Evolutionary conservation across 2,113 vertebrate species (phyloP).

Genomic region (Crocuta crocuta): DNA sequence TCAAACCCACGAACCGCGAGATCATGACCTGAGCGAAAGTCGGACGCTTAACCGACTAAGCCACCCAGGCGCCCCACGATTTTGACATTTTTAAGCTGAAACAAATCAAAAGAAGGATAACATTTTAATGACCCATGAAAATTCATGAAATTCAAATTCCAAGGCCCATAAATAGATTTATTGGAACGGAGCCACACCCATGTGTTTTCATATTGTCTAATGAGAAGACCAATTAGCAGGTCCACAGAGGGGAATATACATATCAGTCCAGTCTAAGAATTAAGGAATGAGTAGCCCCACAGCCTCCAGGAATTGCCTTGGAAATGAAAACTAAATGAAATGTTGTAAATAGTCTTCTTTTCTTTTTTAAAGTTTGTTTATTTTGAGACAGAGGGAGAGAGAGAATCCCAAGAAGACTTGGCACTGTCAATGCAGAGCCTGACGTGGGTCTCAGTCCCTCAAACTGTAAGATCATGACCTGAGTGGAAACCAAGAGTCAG

Average conservation of each 20-base stretch:
- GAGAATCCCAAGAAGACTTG: no score
- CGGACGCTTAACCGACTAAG: no score
- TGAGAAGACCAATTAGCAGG: background rate
- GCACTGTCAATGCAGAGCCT: no score
- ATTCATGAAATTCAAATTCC: constrained; percentile 38
- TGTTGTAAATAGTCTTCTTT: background rate
- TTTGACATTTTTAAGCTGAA: background rate
- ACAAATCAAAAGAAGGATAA: background rate
- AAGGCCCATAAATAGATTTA: background rate
- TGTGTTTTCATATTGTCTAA: constrained; percentile 37
- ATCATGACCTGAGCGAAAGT: no score
- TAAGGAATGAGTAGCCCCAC: background rate
- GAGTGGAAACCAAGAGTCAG: no score
- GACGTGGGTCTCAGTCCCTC: no score
- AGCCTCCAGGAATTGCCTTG: background rate
- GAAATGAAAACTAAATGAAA: constrained; percentile 39
- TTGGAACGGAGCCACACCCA: background rate
- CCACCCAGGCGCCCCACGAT: no score
- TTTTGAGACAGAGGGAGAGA: no score
- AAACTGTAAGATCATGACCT: no score
- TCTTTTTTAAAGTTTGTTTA: no score
- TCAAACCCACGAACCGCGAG: no score
- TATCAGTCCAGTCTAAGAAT: background rate
- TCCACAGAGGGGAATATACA: background rate
- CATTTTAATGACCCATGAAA: constrained; percentile 15